Evolutionary conservation across 1,140 invertebrate genomes (phyloP).

Genomic region (Drosophila nasuta): DNA sequence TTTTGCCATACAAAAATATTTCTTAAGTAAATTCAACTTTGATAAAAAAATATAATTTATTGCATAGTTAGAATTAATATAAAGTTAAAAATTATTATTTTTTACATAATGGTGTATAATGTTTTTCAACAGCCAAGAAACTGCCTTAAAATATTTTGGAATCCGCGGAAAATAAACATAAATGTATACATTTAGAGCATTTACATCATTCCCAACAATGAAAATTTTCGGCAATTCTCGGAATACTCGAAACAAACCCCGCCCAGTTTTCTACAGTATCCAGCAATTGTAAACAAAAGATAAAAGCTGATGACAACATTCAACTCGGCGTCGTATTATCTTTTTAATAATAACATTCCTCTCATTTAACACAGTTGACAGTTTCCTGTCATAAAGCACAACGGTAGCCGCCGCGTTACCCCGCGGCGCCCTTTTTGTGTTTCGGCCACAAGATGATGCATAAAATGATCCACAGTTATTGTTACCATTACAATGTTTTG

Average conservation of each 20-base stretch:
- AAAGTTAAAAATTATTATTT: too few relatives aligned
- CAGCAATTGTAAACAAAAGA: constrained; percentile 45
- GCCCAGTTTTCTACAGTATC: constrained; percentile 3
- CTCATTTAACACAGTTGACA: constrained; percentile 53
- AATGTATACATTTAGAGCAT: too few relatives aligned
- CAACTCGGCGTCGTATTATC: constrained; percentile 58
- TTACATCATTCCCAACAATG: not conserved
- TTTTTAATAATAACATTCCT: constrained; percentile 64
- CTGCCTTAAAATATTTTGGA: too few relatives aligned
- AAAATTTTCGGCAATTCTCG: not conserved
- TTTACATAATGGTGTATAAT: too few relatives aligned
- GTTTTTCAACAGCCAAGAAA: too few relatives aligned
- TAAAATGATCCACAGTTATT: constrained; percentile 24
- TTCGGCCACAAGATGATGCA: constrained; percentile 34
- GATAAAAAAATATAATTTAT: too few relatives aligned
- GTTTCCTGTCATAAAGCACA: constrained; percentile 73
- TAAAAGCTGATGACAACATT: constrained; percentile 50
- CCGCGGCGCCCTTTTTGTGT: not conserved
- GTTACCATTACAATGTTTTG: constrained; percentile 22
- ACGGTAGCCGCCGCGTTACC: constrained; percentile 31
- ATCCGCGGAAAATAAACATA: too few relatives aligned
- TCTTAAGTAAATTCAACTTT: too few relatives aligned
- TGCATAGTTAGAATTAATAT: too few relatives aligned
- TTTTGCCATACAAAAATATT: too few relatives aligned
- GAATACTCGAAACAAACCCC: not conserved